Evolutionary conservation across 2,113 vertebrate species (phyloP).

Genomic region (Cynopterus brachyotis): DNA sequence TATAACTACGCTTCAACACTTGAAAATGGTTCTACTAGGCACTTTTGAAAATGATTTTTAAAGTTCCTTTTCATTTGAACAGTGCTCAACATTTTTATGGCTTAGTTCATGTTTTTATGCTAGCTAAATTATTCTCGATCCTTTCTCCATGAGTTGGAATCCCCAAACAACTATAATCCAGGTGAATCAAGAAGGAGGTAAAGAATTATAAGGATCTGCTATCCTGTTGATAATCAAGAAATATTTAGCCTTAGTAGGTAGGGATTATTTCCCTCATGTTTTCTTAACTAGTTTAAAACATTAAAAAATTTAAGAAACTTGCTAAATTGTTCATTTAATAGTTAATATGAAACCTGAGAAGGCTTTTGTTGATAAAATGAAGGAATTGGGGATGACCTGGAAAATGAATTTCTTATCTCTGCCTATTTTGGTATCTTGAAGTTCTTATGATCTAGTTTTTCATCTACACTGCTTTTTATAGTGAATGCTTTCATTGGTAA

Average conservation of each 20-base stretch:
- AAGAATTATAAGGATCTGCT: background rate
- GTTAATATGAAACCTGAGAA: background rate
- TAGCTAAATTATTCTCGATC: background rate
- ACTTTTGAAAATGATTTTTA: background rate
- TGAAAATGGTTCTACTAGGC: background rate
- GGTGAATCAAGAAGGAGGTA: background rate
- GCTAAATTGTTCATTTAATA: background rate
- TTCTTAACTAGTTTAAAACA: background rate
- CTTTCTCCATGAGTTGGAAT: background rate
- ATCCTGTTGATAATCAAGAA: background rate
- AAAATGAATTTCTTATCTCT: slow-evolving; percentile 17
- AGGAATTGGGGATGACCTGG: background rate
- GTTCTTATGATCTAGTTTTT: slow-evolving; percentile 15
- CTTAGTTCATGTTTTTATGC: background rate
- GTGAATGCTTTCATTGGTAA: background rate
- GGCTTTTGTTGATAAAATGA: background rate
- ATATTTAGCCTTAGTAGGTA: background rate
- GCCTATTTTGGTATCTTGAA: background rate
- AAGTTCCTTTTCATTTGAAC: background rate
- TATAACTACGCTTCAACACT: background rate
- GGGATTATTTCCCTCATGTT: background rate
- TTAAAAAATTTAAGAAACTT: background rate
- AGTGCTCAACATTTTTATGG: background rate
- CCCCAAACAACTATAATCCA: background rate
- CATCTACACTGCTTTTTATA: background rate